Evolutionary conservation across 2,113 vertebrate genomes (phyloP), one percentile per base, ranked within the genome.

Genomic region (Brachyhypopomus gauderio): DNA sequence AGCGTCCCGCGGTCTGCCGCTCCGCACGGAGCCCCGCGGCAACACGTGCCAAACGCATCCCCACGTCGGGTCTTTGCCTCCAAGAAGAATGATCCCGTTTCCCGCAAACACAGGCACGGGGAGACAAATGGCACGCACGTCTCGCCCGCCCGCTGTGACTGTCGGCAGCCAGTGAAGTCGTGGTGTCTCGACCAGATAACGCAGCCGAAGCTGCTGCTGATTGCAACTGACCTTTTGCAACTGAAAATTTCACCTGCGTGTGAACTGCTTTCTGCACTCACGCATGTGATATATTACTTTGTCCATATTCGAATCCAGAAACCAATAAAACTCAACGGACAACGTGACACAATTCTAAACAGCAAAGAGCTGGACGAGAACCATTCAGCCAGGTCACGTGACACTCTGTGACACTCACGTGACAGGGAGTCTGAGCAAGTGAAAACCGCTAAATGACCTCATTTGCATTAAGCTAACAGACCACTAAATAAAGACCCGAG

Each of bases 1-100:
- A 81, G 72, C 67, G 66, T 63, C 64, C 71, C 75, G 9, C 27
- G 5, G 60, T 34, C n/a, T 71, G 77, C 58, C 19, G 30, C 34
- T 78, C 59, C 20, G 22, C 58, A 64, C 38, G 70, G 22, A 30
- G 20, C 55, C 55, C 27, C 5, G 36, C 30, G 34, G 41, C 30
- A 14, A 56, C 52, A 23, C 38, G 56, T 66, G 17, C 63, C 77
- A 8, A 22, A 78, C 5, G 23, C 27, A 36, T 19, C 20, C 62
- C 76, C 5, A n/a, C 69, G 6, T 17, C 27, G 56, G 14, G 45
- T 52, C 45, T 3, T 11, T 52, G 45, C 45, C 9, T 23, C 30
- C 25, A 2, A 64, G 25, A 30, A 30, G 22, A 63, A 9, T 0
- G 30, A 16, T 16, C 3, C 60, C 8, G 23, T 12, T 63, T 23